phyloP scores from a whole-genome alignment of 2,113 vertebrate genomes.

The Gorsachius goisagi region DNA sequence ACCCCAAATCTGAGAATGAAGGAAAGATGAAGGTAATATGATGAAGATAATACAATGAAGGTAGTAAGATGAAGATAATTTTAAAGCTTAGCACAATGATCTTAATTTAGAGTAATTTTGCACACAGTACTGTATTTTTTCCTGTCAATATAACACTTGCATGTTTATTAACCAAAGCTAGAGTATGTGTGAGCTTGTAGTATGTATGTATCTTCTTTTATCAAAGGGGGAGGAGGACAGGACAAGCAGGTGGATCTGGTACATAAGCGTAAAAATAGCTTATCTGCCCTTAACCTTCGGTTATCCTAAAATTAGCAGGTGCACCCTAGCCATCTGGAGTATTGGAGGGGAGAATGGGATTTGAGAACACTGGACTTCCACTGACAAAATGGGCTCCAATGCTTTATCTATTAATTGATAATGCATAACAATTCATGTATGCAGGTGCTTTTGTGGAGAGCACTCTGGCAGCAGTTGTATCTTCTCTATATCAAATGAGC shows the following conservation, averaged over 20 bases:
- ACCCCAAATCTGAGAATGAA: not conserved
- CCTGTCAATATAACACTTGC: not conserved
- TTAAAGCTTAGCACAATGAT: not conserved
- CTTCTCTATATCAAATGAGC: not conserved
- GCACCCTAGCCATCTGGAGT: not conserved
- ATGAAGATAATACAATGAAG: not conserved
- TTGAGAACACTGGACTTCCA: not conserved
- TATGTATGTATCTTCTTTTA: not conserved
- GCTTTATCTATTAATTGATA: not conserved
- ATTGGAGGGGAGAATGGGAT: not conserved
- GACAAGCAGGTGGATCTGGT: not conserved
- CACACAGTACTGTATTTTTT: not conserved
- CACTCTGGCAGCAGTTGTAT: not conserved
- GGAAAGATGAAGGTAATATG: not conserved
- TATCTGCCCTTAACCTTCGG: not conserved
- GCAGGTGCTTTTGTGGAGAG: not conserved
- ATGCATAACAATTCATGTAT: not conserved
- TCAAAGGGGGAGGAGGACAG: not conserved
- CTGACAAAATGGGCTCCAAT: not conserved
- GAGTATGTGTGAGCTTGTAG: not conserved
- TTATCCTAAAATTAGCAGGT: not conserved
- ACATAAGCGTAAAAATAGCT: not conserved
- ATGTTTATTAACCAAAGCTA: not conserved
- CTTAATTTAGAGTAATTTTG: not conserved
- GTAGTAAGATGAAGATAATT: not conserved